These are phyloP conservation scores for Galbula dea DNA, from an alignment of 2,113 vertebrate species.

Conservation along the genomic window DNA sequence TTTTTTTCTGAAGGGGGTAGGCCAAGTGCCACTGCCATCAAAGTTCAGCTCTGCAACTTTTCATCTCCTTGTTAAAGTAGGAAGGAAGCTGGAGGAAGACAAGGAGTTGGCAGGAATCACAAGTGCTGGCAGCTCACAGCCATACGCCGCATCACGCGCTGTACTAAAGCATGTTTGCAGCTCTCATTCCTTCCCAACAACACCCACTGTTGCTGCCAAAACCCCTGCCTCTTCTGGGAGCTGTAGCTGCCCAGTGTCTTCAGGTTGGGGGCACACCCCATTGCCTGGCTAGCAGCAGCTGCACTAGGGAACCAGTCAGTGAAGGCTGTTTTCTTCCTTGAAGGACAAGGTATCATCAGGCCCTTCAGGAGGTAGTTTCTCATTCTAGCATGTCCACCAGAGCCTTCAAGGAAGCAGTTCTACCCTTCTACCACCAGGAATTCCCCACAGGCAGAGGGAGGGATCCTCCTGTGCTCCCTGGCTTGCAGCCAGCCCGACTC, in stretches of 20 bases:
- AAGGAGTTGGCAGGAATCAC: background rate
- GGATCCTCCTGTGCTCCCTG: background rate
- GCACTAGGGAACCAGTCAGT: background rate
- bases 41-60: background rate
- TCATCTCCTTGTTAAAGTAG: background rate
- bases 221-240: background rate
- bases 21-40: background rate
- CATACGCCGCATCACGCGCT: background rate
- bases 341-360: background rate
- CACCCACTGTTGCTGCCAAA: background rate
- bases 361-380: background rate
- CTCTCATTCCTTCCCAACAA: background rate
- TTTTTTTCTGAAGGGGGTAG: background rate
- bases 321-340: background rate
- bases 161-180: background rate
- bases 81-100: background rate
- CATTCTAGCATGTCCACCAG: background rate
- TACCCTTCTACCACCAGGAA: background rate
- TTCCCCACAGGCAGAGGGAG: background rate
- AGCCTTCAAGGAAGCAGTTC: background rate
- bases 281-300: background rate
- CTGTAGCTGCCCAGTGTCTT: background rate
- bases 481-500: constrained; percentile 37
- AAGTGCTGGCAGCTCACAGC: background rate
- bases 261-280: background rate